Base-by-base conservation (phyloP, 2,888 invertebrate species). In the Megastigmus dorsalis region DNA sequence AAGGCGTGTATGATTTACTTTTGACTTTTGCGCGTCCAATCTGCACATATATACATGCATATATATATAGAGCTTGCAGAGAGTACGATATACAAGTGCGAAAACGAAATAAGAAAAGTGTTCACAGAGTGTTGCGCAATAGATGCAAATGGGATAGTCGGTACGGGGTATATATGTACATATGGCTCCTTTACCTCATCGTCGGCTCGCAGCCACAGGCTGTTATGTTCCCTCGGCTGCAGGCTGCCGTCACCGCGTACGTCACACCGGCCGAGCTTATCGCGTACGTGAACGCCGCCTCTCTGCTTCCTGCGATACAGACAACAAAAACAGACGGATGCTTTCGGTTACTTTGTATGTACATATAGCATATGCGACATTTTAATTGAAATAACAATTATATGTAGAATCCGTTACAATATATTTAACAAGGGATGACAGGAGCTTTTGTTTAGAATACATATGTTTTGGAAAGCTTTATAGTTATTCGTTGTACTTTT, bases 281-380 rank as follows among this genome's bases (percentile, higher is more conserved):
- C 66, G 98, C 97, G 89, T 98, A 97, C 1, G 95, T 95, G 89
- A 95, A 97, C 50, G 97, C 97, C 3, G 97, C 96, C 88, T 98
- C 98, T 80, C 94, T 91, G 79, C 95, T 97, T 78, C 95, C 97
- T 97, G 89, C n/a, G n/a, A 41, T 88, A 88, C 79, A 76, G 77
- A 82, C 75, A 77, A 77, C 18, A 36, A 28, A 52, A 38, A 59
- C 0, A 33, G 15, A 55, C 15, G 9, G 7, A 28, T 15, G 23
- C 30, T 33, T 55, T 48, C 20, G 6, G 10, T 10, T 20, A 20
- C 5, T 43, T 28, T 3, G n/a, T 3, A n/a, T 20, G 3, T n/a
- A 4, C n/a, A 26, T 3, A 41, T 59, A n/a, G 20, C 26, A 26
- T 26, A 26, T 28, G 28, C 20, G 10, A 9, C 45, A 5, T 45